Conservation (phyloP, 2,797 vertebrate species). For the Myotis findleyi region DNA sequence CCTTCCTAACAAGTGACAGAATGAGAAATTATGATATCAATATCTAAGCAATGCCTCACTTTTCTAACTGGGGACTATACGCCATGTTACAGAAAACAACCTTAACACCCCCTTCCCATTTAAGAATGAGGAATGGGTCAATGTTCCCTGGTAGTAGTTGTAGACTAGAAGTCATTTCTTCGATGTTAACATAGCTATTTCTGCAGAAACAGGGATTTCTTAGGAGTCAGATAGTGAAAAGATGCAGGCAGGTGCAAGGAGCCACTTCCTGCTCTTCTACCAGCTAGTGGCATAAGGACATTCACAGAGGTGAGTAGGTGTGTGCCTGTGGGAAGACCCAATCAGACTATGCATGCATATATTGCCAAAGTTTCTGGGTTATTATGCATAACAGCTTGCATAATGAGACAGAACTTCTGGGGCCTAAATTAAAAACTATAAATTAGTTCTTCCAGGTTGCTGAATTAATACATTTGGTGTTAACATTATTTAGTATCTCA, state of each 20-base stretch:
- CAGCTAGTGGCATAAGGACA: not conserved
- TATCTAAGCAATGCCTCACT: not conserved
- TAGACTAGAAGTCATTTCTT: not conserved
- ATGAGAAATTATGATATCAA: not conserved
- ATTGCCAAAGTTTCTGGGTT: constrained; percentile 23
- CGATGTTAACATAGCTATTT: not conserved
- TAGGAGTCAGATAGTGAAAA: not conserved
- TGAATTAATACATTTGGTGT: not conserved
- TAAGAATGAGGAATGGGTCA: not conserved
- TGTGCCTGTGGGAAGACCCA: not conserved
- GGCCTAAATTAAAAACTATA: not conserved
- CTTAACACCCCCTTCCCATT: not conserved
- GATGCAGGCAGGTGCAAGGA: not conserved
- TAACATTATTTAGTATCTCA: not conserved
- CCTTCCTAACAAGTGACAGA: not conserved
- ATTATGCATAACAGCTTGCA: not conserved
- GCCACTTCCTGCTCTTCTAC: not conserved
- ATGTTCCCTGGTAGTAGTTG: not conserved
- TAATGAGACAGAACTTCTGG: not conserved
- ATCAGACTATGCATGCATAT: not conserved
- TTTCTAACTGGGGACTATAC: not conserved
- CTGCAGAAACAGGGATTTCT: not conserved
- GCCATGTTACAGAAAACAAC: not conserved
- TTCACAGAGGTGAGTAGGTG: not conserved
- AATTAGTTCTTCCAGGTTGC: not conserved